Evolutionary conservation across 2,888 invertebrate species (phyloP).

Genomic region (Argyresthia albistria): DNA sequence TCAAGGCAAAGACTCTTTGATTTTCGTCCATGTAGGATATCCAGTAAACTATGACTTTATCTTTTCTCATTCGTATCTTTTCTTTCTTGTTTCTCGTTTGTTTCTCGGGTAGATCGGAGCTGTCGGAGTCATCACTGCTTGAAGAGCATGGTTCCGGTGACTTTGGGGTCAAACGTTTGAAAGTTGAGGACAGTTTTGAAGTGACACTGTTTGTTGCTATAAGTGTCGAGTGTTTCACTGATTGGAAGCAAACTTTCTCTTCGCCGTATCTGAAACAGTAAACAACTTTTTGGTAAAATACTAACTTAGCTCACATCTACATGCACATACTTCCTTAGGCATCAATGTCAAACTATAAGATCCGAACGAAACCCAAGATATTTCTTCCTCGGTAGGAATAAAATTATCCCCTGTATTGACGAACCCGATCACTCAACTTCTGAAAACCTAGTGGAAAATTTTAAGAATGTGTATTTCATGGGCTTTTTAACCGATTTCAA

Average conservation of each 20-base stretch:
- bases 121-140: constrained; percentile 74
- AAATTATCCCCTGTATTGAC: no score
- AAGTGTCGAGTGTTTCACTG: constrained; percentile 71
- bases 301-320: no score
- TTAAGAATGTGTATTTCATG: no score
- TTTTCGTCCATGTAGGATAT: constrained; percentile 82
- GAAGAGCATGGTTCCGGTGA: constrained; percentile 69
- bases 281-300: not conserved
- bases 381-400: no score
- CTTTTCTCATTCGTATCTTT: constrained; percentile 66
- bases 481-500: no score
- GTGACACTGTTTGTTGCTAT: constrained; percentile 60
- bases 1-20: constrained; percentile 82
- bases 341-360: no score
- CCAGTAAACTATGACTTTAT: constrained; percentile 86
- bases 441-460: no score
- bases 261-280: constrained; percentile 70
- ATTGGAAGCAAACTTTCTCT: constrained; percentile 81
- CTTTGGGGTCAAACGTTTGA: constrained; percentile 64
- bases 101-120: constrained; percentile 52
- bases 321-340: no score
- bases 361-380: no score
- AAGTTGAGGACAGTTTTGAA: constrained; percentile 67
- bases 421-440: no score
- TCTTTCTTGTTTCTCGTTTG: constrained; percentile 66